Evolutionary conservation across 2,888 invertebrate genomes (phyloP).

Genomic region (Acanthoscelides obtectus): DNA sequence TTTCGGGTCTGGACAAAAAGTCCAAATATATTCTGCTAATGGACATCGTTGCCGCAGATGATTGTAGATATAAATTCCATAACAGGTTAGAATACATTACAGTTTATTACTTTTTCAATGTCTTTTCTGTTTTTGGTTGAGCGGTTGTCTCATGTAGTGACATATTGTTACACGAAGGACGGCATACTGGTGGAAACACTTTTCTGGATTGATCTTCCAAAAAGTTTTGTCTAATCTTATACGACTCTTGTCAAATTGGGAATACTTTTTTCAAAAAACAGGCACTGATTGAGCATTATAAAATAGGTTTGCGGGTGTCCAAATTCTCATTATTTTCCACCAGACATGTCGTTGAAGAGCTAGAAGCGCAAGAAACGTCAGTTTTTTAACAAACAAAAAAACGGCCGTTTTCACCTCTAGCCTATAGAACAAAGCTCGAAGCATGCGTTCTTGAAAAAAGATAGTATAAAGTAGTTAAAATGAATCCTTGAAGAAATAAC

Average conservation of each 20-base stretch:
- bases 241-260: too few species aligned
- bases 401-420: slow-evolving; percentile 13
- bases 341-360: neutral
- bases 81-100: slow-evolving; percentile 64
- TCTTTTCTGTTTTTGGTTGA: slow-evolving; percentile 10
- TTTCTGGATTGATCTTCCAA: neutral
- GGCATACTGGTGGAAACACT: neutral
- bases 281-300: too few species aligned
- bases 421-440: slow-evolving; percentile 56
- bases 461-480: slow-evolving; percentile 20
- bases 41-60: slow-evolving; percentile 96
- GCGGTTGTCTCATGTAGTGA: neutral
- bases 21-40: slow-evolving; percentile 96
- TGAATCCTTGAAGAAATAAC: slow-evolving; percentile 26
- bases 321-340: neutral
- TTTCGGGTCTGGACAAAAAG: slow-evolving; percentile 94
- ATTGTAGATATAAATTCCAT: slow-evolving; percentile 93
- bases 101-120: neutral
- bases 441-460: slow-evolving; percentile 52
- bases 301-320: neutral
- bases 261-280: too few species aligned
- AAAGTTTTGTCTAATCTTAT: neutral
- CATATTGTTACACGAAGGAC: neutral
- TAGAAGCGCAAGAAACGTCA: neutral
- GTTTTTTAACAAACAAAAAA: neutral